These are phyloP conservation scores for Parazoanthus atlanticus DNA, from an alignment of 92 coral and sea anemone species.

Conservation along the genomic window DNA sequence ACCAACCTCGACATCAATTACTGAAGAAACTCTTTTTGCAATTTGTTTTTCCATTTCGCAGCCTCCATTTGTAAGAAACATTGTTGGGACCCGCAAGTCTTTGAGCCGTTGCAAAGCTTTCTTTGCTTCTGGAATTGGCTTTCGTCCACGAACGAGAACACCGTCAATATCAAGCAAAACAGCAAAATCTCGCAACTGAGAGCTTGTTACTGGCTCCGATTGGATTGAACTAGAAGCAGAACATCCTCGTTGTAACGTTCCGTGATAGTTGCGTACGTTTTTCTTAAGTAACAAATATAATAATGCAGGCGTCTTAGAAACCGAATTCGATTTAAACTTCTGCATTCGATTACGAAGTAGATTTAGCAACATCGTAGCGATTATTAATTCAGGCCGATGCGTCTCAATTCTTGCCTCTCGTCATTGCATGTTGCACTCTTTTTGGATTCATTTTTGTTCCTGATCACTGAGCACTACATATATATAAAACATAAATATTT, in stretches of 20 bases:
- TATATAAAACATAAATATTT: not conserved
- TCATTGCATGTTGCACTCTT: not conserved
- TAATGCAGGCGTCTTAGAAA: not conserved
- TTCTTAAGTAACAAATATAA: not conserved
- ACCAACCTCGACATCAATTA: constrained; percentile 64
- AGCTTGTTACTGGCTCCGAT: constrained; percentile 11
- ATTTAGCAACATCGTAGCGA: constrained; percentile 9
- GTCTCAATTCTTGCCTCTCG: not conserved
- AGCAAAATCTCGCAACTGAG: constrained; percentile 40
- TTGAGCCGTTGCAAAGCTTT: constrained; percentile 62
- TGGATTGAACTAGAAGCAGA: not conserved
- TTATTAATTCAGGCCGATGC: not conserved
- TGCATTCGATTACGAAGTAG: constrained; percentile 1
- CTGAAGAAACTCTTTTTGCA: constrained; percentile 64
- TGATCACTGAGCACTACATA: not conserved
- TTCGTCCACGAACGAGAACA: constrained; percentile 77
- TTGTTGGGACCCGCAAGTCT: constrained; percentile 59
- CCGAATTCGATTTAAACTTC: not conserved
- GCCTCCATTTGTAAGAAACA: constrained; percentile 76
- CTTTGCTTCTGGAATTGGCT: constrained; percentile 69
- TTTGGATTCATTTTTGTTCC: not conserved
- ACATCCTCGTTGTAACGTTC: not conserved
- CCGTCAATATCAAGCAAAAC: constrained; percentile 82
- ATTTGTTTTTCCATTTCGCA: constrained; percentile 63
- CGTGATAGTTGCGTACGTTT: not conserved